A percentile compares a stretch with the other conserved stretches of the same genome.
Conservation (phyloP, 2,888 invertebrate species). For the Eilema caniola region DNA sequence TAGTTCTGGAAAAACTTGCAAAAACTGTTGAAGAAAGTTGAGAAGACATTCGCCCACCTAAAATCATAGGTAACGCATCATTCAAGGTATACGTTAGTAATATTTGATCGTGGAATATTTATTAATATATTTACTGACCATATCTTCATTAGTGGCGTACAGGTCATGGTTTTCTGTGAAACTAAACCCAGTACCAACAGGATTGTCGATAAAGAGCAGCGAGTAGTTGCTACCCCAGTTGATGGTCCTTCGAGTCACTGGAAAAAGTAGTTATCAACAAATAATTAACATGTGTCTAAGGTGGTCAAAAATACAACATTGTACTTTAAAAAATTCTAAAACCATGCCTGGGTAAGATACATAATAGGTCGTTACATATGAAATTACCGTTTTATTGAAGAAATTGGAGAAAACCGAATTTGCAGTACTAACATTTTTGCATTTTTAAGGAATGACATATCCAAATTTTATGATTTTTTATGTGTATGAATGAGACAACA, state of each 20-base stretch:
- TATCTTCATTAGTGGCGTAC: conserved; percentile 28
- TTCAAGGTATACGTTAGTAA: not conserved
- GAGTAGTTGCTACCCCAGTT: conserved; percentile 80
- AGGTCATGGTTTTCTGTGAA: conserved; percentile 68
- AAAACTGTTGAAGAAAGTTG: conserved; percentile 78
- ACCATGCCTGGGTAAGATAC: no score
- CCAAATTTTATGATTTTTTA: no score
- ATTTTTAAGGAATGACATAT: no score
- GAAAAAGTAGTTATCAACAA: not conserved
- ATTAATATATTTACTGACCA: not conserved
- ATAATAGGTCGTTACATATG: no score
- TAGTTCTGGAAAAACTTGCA: conserved; percentile 81
- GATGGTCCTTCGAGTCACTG: conserved; percentile 44
- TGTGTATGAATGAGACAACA: no score
- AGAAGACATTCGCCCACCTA: conserved; percentile 74
- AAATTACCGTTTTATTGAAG: no score
- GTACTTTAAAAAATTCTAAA: no score
- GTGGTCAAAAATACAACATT: no score
- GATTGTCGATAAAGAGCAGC: conserved; percentile 86
- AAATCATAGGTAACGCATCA: not conserved
- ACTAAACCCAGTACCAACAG: conserved; percentile 86
- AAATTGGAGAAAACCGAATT: no score
- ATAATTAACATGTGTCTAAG: no score
- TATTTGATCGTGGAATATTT: not conserved
- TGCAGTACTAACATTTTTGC: no score